Base-by-base conservation (phyloP, 2,113 vertebrate species). In the Sula dactylatra region DNA sequence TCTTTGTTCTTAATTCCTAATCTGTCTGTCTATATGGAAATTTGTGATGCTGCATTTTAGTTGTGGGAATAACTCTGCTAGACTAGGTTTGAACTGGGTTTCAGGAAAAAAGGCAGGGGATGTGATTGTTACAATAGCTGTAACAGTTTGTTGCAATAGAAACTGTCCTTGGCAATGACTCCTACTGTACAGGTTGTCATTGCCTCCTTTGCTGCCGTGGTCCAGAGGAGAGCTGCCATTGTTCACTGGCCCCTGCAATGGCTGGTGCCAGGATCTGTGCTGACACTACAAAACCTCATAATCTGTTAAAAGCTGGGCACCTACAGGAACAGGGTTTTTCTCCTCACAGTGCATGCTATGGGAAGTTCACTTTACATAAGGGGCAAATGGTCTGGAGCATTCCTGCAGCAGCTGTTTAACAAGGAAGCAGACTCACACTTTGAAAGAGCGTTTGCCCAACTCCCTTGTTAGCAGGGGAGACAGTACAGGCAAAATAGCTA, bases 321-420 rank as follows among this genome's bases (percentile, higher is more conserved):
- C 32, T 45, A 14, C 20, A 80, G 62, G 47, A 54, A 12, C 34
- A 22, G 42, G 22, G 18, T 32, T 55, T 92, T 67, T 38, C 29
- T 77, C 25, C 22, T 88, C 29, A 11, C 0, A 2, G 19, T 3
- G 1, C 8, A 2, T 34, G 5, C 36, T 79, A 2, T 18, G 25
- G 52, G 26, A 90, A 74, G 38, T 40, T 74, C 14, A 7, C 34
- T 71, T 85, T 49, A 44, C 42, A 52, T 71, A 29, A 24, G 34
- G 11, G 18, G 10, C 9, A 4, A 52, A 6, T 0, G 2, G 5
- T 70, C 55, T 62, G 50, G 52, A 67, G 17, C 4, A 78, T 67
- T 90, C 29, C 22, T 72, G 36, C 13, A 55, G 52, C 38, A 32
- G 24, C 16, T 56, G 7, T 77, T 89, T 22, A 7, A 29, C 12